These are phyloP conservation scores for Rhinella marina DNA, from an alignment of 2,797 vertebrate genomes.

Conservation along the genomic window DNA sequence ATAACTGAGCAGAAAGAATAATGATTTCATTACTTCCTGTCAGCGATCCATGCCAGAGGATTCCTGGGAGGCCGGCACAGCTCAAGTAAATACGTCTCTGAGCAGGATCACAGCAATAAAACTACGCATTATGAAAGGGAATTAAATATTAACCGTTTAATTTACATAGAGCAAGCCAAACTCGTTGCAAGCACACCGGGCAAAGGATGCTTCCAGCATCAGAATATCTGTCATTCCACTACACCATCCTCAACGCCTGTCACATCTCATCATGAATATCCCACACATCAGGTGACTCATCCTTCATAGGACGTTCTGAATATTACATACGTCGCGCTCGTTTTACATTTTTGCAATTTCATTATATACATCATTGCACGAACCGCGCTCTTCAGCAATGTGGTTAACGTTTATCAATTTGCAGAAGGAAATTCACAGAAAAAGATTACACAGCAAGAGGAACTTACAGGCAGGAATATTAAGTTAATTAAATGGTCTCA, in stretches of 20 bases:
- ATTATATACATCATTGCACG: background rate
- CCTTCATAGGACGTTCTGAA: background rate
- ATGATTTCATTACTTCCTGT: slow-evolving; percentile 53
- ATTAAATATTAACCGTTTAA: slow-evolving; percentile 50
- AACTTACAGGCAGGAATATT: background rate
- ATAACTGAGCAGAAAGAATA: slow-evolving; percentile 42
- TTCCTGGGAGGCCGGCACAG: slow-evolving; percentile 24
- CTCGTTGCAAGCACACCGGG: background rate
- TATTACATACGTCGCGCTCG: slow-evolving; percentile 12
- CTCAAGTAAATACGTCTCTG: slow-evolving; percentile 34
- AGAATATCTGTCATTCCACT: slow-evolving; percentile 16
- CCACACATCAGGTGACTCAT: slow-evolving; percentile 20
- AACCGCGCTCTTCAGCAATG: background rate
- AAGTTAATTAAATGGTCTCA: background rate
- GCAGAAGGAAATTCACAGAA: background rate
- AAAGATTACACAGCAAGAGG: slow-evolving; percentile 8
- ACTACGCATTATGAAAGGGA: slow-evolving; percentile 9
- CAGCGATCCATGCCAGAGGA: slow-evolving; percentile 38
- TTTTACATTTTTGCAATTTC: slow-evolving; percentile 10
- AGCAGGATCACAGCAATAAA: slow-evolving; percentile 5
- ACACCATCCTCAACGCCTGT: slow-evolving; percentile 18
- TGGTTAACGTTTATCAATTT: slow-evolving; percentile 8
- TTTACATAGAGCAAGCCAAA: background rate
- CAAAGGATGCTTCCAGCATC: background rate
- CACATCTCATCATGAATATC: slow-evolving; percentile 34